A percentile compares a stretch with the other conserved stretches of the same genome.
These are phyloP conservation scores for Drosophila littoralis DNA, from an alignment of 1,140 invertebrate species.

Conservation along the genomic window DNA sequence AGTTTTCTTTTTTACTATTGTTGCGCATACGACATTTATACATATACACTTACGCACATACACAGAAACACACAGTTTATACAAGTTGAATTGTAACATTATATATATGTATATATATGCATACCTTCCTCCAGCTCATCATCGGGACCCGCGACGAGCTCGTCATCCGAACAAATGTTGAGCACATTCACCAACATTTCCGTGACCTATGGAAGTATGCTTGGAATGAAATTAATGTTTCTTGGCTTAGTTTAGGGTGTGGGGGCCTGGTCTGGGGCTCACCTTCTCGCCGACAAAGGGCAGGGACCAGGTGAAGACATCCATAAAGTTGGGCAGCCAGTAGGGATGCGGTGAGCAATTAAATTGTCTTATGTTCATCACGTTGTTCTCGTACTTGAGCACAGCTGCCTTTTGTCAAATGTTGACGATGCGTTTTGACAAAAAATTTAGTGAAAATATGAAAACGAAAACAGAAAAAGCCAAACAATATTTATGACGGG, in stretches of 20 bases:
- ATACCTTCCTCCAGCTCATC: conserved; percentile 98
- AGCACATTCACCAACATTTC: conserved; percentile 99
- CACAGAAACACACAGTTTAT: background rate
- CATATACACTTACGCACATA: conserved; percentile 19
- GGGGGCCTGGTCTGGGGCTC: background rate
- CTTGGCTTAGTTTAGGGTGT: background rate
- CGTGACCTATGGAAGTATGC: conserved; percentile 90
- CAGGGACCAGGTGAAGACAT: conserved; percentile 99
- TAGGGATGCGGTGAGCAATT: conserved; percentile 99
- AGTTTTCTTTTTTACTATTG: conserved; percentile 23
- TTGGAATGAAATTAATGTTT: conserved; percentile 1
- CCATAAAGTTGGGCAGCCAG: conserved; percentile 99
- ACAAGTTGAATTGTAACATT: background rate
- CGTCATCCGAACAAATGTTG: conserved; percentile 99
- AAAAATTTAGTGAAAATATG: conserved; percentile 38
- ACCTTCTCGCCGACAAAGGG: conserved; percentile 99
- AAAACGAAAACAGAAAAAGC: conserved; percentile 30
- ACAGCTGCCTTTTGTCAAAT: conserved; percentile 94
- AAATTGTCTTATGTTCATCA: conserved; percentile 99
- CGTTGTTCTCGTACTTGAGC: conserved; percentile 99
- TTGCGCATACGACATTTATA: conserved; percentile 68
- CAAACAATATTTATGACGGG: conserved; percentile 37
- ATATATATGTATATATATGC: conserved; percentile 30
- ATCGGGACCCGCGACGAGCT: conserved; percentile 98
- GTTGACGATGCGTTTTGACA: conserved; percentile 68